Base-by-base conservation (phyloP, 1,140 invertebrate genomes). In the Maconellicoccus hirsutus region DNA sequence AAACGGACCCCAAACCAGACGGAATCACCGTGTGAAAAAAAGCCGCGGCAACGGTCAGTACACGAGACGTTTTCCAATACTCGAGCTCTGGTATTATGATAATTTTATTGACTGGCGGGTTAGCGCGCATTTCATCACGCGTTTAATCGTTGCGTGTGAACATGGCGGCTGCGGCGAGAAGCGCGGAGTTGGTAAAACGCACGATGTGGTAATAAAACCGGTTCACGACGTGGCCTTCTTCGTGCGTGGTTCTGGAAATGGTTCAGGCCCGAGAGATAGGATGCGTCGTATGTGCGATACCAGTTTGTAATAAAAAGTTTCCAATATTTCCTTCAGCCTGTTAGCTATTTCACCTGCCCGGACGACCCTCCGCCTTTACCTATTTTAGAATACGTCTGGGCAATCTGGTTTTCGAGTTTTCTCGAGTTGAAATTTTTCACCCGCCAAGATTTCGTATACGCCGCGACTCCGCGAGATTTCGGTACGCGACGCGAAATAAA, bases 41-140 rank as follows among this genome's bases (percentile, higher is more conserved):
- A 16, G n/a, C 42, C 16, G 2, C 29, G 42, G 42, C 42, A 6
- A 52, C 12, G n/a, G n/a, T 52, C n/a, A 52, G 6, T 6, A 52
- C 2, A 12, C 3, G 29, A 33, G 42, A 52, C 42, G 42, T 16
- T 52, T 52, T 52, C 42, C 42, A 52, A 19, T 19, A 52, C n/a
- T 16, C 42, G n/a, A 52, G 42, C 42, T 52, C 42, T 52, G 10
- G n/a, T 19, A 52, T 52, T 52, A 52, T 52, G 42, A 52, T 52
- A 52, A 52, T 52, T 52, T 52, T 52, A 52, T 52, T 52, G 42
- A 52, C 42, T 52, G 42, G 42, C 42, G 42, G 42, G 42, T 52
- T 52, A 52, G 42, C 42, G 42, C 42, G 42, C 42, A 52, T 52
- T 52, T 52, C 42, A 52, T 52, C 42, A 52, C 42, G 42, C 42